These are phyloP conservation scores for Drosophila kepulauana DNA, from an alignment of 1,140 invertebrate genomes.

Conservation along the genomic window DNA sequence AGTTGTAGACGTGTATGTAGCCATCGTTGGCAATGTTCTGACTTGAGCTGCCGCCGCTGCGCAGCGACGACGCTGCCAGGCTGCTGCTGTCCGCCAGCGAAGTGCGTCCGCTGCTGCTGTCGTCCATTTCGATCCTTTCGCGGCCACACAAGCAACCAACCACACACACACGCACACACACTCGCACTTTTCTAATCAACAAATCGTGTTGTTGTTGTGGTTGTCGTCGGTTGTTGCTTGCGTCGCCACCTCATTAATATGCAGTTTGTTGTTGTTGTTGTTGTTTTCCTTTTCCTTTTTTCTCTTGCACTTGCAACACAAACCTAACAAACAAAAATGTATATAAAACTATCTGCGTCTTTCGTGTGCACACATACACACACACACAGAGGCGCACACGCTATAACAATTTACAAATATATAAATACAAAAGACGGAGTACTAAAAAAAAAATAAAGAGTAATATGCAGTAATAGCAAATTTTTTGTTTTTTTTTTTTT, in stretches of 20 bases:
- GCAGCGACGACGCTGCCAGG: slow-evolving; percentile 57
- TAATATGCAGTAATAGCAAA: slow-evolving; percentile 34
- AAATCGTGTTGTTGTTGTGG: slow-evolving; percentile 20
- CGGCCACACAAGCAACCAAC: background rate
- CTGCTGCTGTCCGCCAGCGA: slow-evolving; percentile 66
- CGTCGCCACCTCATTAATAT: slow-evolving; percentile 41
- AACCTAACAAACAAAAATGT: no score
- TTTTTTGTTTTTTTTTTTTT: slow-evolving; percentile 41
- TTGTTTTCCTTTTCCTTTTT: background rate
- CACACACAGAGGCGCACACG: no score
- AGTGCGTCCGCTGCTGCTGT: slow-evolving; percentile 67
- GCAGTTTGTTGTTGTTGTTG: slow-evolving; percentile 15
- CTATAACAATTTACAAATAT: slow-evolving; percentile 8
- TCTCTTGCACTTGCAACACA: slow-evolving; percentile 17
- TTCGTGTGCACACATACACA: slow-evolving; percentile 1
- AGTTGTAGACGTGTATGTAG: slow-evolving; percentile 49
- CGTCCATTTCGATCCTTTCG: slow-evolving; percentile 45
- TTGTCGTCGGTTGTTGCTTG: slow-evolving; percentile 12
- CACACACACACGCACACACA: slow-evolving; percentile 37
- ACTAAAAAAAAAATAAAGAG: slow-evolving; percentile 2
- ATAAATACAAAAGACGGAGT: slow-evolving; percentile 22
- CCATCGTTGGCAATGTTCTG: slow-evolving; percentile 61
- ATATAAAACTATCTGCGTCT: slow-evolving; percentile 22
- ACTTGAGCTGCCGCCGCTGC: slow-evolving; percentile 61
- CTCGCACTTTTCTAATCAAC: background rate